phyloP scores from a whole-genome alignment of 2,888 invertebrate species.

The Drosophila neotestacea region DNA sequence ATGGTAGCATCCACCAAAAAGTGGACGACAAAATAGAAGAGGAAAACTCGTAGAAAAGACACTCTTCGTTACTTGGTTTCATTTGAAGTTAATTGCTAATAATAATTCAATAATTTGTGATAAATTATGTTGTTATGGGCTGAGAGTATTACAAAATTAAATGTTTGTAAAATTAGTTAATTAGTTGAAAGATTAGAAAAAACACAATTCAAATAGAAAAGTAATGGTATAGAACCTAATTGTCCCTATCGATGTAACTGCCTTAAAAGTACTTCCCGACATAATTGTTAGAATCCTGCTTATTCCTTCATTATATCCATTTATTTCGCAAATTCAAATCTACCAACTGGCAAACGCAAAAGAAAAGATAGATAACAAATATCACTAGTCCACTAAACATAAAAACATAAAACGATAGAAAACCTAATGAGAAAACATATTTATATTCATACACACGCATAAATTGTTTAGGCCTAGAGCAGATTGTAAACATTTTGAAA shows the following conservation, averaged over 20 bases:
- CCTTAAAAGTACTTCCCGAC: conserved; percentile 4
- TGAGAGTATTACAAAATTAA: conserved; percentile 9
- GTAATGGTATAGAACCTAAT: background rate
- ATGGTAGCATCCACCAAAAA: background rate
- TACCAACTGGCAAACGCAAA: background rate
- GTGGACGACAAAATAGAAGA: background rate
- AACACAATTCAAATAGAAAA: background rate
- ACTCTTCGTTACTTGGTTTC: conserved; percentile 4
- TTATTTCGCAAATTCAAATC: background rate
- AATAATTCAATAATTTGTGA: conserved; percentile 12
- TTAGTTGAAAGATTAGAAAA: background rate
- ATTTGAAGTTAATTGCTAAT: conserved; percentile 1
- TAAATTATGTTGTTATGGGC: conserved; percentile 9
- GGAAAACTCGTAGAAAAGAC: background rate
- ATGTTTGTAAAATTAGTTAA: conserved; percentile 15
- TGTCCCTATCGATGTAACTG: conserved; percentile 12
- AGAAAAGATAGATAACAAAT: background rate
- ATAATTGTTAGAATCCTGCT: conserved; percentile 1
- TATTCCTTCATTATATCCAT: background rate
- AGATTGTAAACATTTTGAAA: conserved; percentile 42
- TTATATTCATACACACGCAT: conserved; percentile 5
- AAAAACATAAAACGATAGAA: conserved; percentile 38
- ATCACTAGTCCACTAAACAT: conserved; percentile 64
- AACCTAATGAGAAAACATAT: conserved; percentile 11
- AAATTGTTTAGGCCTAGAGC: conserved; percentile 18